Percentiles rank a stretch among this genome's conserved stretches.
Evolutionary conservation across 2,888 invertebrate genomes (phyloP).

Genomic region (Zelleria hepariella): DNA sequence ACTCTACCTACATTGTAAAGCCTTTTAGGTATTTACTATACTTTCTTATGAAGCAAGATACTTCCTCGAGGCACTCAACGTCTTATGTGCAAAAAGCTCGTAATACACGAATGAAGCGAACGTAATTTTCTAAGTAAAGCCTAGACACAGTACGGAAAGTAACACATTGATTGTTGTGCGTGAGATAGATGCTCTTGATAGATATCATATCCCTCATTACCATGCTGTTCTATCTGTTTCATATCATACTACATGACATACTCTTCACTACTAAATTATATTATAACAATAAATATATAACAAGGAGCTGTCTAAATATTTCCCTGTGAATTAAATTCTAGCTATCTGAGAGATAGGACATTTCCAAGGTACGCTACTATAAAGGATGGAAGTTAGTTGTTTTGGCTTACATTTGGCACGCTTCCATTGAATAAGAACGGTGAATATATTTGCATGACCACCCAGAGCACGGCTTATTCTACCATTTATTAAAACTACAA

Average conservation of each 20-base stretch:
- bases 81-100: neutral
- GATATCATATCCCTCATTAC: constrained; percentile 1
- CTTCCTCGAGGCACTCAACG: too few relatives aligned
- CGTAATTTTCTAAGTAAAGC: neutral
- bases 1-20: too few relatives aligned
- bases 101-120: neutral
- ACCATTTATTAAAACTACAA: neutral
- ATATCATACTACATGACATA: neutral
- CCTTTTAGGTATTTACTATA: too few relatives aligned
- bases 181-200: neutral
- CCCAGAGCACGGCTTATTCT: neutral
- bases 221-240: neutral
- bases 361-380: constrained; percentile 85
- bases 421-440: constrained; percentile 28
- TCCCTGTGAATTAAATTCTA: constrained; percentile 47
- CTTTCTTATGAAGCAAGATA: too few relatives aligned
- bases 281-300: constrained; percentile 4
- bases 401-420: constrained; percentile 63
- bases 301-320: constrained; percentile 9
- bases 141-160: neutral
- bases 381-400: constrained; percentile 40
- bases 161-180: constrained; percentile 19
- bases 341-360: constrained; percentile 94
- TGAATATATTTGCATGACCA: neutral
- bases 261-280: constrained; percentile 2